A percentile compares a stretch with the other conserved stretches of the same genome.
Evolutionary conservation across 2,113 vertebrate species (phyloP).

Genomic region (Pseudopodoces humilis): DNA sequence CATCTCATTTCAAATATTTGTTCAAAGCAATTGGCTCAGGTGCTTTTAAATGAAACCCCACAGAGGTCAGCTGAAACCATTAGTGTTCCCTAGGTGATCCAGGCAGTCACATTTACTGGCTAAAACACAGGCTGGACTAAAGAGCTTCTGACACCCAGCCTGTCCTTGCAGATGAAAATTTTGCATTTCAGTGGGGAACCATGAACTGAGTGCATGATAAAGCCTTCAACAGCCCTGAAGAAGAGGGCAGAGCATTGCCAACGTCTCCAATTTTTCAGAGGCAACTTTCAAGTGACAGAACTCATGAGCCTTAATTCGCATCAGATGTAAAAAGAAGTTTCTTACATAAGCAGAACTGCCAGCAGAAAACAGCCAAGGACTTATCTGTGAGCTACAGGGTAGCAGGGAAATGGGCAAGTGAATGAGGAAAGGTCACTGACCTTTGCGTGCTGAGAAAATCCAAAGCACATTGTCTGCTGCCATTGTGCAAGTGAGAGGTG

Average conservation of each 20-base stretch:
- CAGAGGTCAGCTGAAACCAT: background rate
- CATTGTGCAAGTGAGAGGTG: background rate
- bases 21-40: background rate
- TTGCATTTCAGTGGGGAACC: background rate
- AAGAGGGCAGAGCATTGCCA: conserved; percentile 14
- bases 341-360: conserved; percentile 49
- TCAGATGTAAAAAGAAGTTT: background rate
- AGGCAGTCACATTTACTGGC: background rate
- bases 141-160: background rate
- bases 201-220: background rate
- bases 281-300: conserved; percentile 24
- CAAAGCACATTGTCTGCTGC: background rate
- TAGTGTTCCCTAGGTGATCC: background rate
- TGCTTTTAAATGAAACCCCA: conserved; percentile 4
- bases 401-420: background rate
- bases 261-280: conserved; percentile 22
- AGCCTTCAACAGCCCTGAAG: conserved; percentile 9
- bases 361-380: background rate
- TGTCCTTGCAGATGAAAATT: background rate
- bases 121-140: background rate
- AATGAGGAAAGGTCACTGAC: conserved; percentile 1
- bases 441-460: background rate
- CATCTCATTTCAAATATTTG: background rate
- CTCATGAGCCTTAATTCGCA: conserved; percentile 41
- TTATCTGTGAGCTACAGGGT: conserved; percentile 15